Conservation (phyloP, 2,797 vertebrate species). For the Perodicticus potto region DNA sequence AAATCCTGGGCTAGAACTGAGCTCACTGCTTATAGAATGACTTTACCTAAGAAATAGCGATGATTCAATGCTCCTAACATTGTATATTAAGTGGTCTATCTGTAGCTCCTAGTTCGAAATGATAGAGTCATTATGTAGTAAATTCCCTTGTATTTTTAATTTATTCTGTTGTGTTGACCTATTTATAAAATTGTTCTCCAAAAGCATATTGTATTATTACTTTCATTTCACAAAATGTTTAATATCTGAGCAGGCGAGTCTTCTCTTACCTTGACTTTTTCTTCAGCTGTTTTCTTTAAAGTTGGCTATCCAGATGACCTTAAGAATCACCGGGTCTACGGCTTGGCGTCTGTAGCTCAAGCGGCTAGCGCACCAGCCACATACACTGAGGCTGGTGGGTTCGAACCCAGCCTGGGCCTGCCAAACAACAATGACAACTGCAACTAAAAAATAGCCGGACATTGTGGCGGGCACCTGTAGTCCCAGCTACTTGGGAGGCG, state of each 20-base stretch:
- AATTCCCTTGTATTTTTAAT: not conserved
- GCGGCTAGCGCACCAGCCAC: too few relatives aligned
- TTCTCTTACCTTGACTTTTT: not conserved
- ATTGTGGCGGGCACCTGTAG: too few relatives aligned
- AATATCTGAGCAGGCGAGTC: not conserved
- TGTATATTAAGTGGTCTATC: not conserved
- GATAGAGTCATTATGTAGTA: not conserved
- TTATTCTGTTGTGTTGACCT: not conserved
- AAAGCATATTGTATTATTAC: not conserved
- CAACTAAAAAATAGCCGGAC: too few relatives aligned
- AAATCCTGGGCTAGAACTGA: not conserved
- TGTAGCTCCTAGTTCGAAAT: not conserved
- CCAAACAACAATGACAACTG: too few relatives aligned
- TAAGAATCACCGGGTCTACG: not conserved
- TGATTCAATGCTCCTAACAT: not conserved
- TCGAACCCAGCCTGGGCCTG: too few relatives aligned
- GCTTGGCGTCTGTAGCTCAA: too few relatives aligned
- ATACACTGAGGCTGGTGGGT: too few relatives aligned
- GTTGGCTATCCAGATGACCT: not conserved
- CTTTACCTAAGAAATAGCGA: not conserved
- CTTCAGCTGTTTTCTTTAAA: not conserved
- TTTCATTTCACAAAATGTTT: not conserved
- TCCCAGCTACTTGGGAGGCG: too few relatives aligned
- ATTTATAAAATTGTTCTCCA: not conserved
- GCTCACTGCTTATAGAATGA: not conserved